Percentiles rank a stretch among this genome's conserved stretches.
phyloP scores from a whole-genome alignment of 2,888 invertebrate genomes.

The Cerastoderma edule region DNA sequence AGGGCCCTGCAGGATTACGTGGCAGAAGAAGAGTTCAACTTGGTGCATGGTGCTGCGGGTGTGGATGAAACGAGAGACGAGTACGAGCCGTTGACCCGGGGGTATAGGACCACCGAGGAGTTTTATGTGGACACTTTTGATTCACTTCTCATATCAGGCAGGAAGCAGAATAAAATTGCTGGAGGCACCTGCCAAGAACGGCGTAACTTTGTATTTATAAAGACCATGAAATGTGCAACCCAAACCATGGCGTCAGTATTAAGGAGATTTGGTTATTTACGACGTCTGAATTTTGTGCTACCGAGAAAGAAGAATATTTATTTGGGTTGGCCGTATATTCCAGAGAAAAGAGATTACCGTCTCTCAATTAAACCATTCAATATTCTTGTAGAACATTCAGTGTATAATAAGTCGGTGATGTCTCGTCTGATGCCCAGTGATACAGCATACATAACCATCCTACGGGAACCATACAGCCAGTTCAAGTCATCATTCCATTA shows the following conservation, averaged over 20 bases:
- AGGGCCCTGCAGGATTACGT: neutral
- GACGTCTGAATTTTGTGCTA: constrained; percentile 77
- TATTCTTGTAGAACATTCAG: constrained; percentile 79
- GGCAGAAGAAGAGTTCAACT: neutral
- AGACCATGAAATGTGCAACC: constrained; percentile 82
- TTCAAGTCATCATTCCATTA: constrained; percentile 80
- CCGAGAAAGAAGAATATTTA: constrained; percentile 76
- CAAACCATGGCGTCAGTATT: constrained; percentile 78
- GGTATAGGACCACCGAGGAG: constrained; percentile 4
- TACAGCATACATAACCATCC: constrained; percentile 76
- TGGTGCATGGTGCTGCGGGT: neutral
- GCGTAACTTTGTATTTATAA: constrained; percentile 80
- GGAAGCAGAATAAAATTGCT: constrained; percentile 28
- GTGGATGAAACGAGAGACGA: neutral
- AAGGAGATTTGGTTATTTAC: constrained; percentile 75
- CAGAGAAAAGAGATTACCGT: constrained; percentile 72
- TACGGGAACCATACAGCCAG: constrained; percentile 79
- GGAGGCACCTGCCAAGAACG: constrained; percentile 51
- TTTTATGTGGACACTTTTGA: constrained; percentile 43
- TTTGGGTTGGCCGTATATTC: constrained; percentile 80
- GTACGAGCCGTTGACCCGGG: neutral
- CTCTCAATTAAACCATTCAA: constrained; percentile 73
- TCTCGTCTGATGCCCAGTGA: constrained; percentile 74
- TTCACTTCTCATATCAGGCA: constrained; percentile 25
- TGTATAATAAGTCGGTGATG: constrained; percentile 77